Evolutionary conservation across 2,797 vertebrate genomes (phyloP).

Genomic region (Pteronotus mesoamericanus): DNA sequence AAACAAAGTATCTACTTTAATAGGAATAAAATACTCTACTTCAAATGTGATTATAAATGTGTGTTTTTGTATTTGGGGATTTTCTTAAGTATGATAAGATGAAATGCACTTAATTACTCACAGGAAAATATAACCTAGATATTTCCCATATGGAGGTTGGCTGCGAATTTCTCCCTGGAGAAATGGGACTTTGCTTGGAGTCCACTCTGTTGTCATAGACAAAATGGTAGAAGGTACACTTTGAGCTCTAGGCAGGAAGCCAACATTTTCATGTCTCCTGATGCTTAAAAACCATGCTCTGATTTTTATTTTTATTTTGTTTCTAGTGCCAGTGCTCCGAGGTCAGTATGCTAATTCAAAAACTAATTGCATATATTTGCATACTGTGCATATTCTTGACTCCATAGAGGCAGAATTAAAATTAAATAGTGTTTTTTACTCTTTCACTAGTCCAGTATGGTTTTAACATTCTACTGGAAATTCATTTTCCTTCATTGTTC

Average conservation of each 20-base stretch:
- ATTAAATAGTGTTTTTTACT: neutral
- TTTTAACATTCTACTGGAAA: slow-evolving; percentile 32
- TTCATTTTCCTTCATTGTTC: neutral
- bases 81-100: neutral
- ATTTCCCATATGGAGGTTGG: neutral
- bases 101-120: slow-evolving; percentile 4
- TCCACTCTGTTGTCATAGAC: neutral
- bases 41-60: neutral
- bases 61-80: neutral
- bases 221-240: neutral
- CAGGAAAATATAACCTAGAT: slow-evolving; percentile 1
- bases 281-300: neutral
- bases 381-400: slow-evolving; percentile 38
- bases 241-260: neutral
- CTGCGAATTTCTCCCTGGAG: slow-evolving; percentile 19
- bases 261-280: neutral
- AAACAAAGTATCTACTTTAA: slow-evolving; percentile 13
- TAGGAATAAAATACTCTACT: neutral
- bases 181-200: neutral
- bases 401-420: slow-evolving; percentile 40
- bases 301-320: slow-evolving; percentile 53
- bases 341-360: slow-evolving; percentile 58
- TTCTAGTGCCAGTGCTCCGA: slow-evolving; percentile 35
- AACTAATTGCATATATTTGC: slow-evolving; percentile 46
- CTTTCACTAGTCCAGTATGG: neutral